phyloP scores from a whole-genome alignment of 1,140 invertebrate species.

The Solen grandis region DNA sequence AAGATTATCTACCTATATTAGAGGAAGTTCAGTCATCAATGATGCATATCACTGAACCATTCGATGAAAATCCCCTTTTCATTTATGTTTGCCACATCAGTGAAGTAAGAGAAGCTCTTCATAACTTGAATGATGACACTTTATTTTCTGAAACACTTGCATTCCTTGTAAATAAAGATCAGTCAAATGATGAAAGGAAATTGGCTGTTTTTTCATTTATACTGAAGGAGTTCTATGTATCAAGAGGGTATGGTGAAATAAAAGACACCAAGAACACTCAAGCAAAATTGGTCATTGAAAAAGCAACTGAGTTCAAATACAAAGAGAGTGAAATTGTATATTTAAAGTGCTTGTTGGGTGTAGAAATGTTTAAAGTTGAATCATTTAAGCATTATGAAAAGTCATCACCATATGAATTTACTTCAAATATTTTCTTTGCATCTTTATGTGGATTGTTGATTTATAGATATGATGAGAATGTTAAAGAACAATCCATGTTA shows the following conservation, averaged over 20 bases:
- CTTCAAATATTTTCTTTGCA: background rate
- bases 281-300: background rate
- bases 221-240: slow-evolving; percentile 6
- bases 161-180: no score
- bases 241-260: background rate
- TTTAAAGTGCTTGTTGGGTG: background rate
- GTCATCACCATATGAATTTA: background rate
- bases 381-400: background rate
- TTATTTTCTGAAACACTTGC: no score
- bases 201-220: background rate
- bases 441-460: background rate
- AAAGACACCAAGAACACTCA: background rate
- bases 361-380: background rate
- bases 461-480: background rate
- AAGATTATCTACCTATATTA: no score
- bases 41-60: no score
- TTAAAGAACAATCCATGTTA: background rate
- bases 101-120: background rate
- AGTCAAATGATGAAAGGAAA: background rate
- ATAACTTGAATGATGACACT: background rate
- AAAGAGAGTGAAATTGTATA: background rate
- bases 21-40: background rate
- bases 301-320: background rate
- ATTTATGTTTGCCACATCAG: no score
- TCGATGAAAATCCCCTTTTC: background rate